Percentiles rank a stretch among this genome's conserved stretches.
phyloP scores from a whole-genome alignment of 2,797 vertebrate genomes.

The Neosilurus hyrtlii region DNA sequence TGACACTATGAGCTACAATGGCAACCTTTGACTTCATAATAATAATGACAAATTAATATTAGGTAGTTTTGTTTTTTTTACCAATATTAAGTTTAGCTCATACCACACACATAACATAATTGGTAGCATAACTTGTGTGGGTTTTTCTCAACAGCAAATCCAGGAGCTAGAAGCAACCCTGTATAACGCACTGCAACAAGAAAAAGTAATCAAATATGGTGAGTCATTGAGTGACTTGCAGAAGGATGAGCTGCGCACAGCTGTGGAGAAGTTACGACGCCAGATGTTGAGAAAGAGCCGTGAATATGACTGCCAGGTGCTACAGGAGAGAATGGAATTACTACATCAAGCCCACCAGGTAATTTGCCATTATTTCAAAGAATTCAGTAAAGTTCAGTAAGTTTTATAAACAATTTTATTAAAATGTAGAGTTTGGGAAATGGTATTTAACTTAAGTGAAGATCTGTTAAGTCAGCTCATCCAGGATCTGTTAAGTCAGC shows the following conservation, averaged over 20 bases:
- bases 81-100: not conserved
- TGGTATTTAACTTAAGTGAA: not conserved
- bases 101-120: not conserved
- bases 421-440: not conserved
- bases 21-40: not conserved
- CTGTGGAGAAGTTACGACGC: conserved; percentile 92
- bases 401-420: not conserved
- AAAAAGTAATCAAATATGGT: conserved; percentile 95
- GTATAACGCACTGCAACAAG: conserved; percentile 97
- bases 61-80: not conserved
- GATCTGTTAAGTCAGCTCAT: not conserved
- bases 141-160: conserved; percentile 83
- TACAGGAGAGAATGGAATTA: conserved; percentile 97
- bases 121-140: not conserved
- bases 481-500: not conserved
- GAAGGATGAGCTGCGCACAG: conserved; percentile 88
- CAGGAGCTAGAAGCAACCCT: conserved; percentile 97
- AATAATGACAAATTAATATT: not conserved
- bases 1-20: not conserved
- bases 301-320: conserved; percentile 96
- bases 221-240: conserved; percentile 91
- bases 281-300: conserved; percentile 98
- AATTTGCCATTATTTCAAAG: conserved; percentile 1
- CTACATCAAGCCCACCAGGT: conserved; percentile 98
- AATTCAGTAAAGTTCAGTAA: not conserved